Evolutionary conservation across 2,888 invertebrate species (phyloP).

Genomic region (Doris montereyensis): DNA sequence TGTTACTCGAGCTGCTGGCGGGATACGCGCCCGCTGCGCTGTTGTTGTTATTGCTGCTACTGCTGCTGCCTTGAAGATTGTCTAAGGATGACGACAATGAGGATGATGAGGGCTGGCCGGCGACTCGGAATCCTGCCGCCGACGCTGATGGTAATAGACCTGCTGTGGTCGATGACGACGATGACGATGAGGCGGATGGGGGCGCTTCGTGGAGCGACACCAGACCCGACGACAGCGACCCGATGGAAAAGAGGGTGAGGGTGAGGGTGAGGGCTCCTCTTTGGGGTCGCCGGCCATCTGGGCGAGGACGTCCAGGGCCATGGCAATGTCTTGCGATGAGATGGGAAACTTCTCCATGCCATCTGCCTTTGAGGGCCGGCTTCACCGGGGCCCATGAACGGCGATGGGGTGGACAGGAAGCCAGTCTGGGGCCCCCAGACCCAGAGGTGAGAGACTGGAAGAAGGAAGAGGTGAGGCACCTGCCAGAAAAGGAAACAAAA

Average conservation of each 20-base stretch:
- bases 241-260: conserved; percentile 26
- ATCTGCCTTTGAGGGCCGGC: no score
- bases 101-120: neutral
- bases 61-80: neutral
- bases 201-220: neutral
- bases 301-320: conserved; percentile 88
- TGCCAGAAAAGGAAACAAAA: neutral
- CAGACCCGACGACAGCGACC: neutral
- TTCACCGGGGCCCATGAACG: conserved; percentile 45
- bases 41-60: neutral
- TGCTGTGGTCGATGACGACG: neutral
- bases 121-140: neutral
- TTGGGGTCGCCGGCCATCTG: conserved; percentile 77
- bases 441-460: conserved; percentile 35
- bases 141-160: neutral
- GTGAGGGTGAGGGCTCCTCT: neutral
- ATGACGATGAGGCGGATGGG: conserved; percentile 15
- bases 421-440: conserved; percentile 6
- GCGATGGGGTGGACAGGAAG: neutral
- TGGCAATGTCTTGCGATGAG: conserved; percentile 80
- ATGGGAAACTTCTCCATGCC: conserved; percentile 83
- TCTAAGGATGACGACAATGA: neutral
- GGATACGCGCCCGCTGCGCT: neutral
- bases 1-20: conserved; percentile 18
- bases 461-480: conserved; percentile 36